phyloP scores from a whole-genome alignment of 2,113 vertebrate species.

The Trogon melanurus region DNA sequence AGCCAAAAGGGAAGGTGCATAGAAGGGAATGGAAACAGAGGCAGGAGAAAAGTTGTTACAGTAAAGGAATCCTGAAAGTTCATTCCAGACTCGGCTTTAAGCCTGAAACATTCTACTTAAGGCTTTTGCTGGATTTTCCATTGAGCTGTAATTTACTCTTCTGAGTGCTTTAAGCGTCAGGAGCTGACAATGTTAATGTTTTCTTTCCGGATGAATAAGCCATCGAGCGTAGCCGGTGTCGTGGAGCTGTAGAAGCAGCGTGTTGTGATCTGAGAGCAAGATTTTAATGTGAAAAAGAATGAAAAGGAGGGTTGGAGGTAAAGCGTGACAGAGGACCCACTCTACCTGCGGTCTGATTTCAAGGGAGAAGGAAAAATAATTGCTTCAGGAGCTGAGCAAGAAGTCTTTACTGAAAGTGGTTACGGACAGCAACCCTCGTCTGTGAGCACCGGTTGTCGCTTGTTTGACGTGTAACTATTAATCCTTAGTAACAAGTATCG shows the following conservation, averaged over 20 bases:
- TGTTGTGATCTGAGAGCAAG: not conserved
- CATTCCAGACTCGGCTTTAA: not conserved
- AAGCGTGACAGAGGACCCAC: not conserved
- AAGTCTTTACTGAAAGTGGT: not conserved
- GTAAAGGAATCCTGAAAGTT: not conserved
- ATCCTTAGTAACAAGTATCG: not conserved
- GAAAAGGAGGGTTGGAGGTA: not conserved
- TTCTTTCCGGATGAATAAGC: not conserved
- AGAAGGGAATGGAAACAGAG: not conserved
- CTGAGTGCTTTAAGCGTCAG: not conserved
- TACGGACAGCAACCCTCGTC: not conserved
- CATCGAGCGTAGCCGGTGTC: accelerated
- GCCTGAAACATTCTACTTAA: not conserved
- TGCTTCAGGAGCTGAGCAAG: not conserved
- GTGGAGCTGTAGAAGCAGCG: not conserved
- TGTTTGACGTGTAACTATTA: not conserved
- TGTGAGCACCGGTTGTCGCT: not conserved
- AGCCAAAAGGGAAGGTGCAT: not conserved
- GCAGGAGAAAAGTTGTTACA: not conserved
- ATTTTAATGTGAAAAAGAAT: not conserved
- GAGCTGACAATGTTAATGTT: not conserved
- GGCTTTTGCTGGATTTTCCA: not conserved
- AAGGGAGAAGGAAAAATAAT: not conserved
- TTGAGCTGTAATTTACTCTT: not conserved
- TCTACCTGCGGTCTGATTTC: not conserved